phyloP scores from a whole-genome alignment of 2,888 invertebrate species.

The Iphiclides podalirius region DNA sequence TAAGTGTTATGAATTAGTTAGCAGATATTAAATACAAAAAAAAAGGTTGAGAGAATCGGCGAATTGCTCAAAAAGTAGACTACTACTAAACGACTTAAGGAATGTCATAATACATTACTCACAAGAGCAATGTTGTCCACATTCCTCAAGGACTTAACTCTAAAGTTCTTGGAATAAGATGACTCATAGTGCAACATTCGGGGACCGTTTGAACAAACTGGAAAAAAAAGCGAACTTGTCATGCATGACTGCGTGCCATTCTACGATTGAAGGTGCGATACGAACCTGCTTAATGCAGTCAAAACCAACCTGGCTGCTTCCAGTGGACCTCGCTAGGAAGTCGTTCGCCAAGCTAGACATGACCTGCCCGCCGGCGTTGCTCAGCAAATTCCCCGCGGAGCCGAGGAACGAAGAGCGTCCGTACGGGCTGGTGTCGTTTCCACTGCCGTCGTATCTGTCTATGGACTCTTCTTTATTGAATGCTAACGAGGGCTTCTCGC shows the following conservation, averaged over 20 bases:
- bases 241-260: conserved; percentile 48
- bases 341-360: conserved; percentile 83
- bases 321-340: conserved; percentile 83
- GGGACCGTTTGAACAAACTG: too few relatives aligned
- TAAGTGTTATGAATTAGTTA: too few relatives aligned
- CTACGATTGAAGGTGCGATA: conserved; percentile 53
- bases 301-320: conserved; percentile 84
- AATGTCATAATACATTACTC: too few relatives aligned
- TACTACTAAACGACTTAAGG: too few relatives aligned
- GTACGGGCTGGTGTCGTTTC: conserved; percentile 50
- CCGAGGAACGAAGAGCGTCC: conserved; percentile 61
- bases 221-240: conserved; percentile 20
- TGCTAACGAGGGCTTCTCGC: conserved; percentile 48
- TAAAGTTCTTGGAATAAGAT: conserved; percentile 6
- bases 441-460: conserved; percentile 49
- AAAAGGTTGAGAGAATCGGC: too few relatives aligned
- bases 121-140: too few relatives aligned
- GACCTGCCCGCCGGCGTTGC: conserved; percentile 73
- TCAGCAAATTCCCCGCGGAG: conserved; percentile 63
- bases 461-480: conserved; percentile 49
- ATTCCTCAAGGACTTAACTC: not conserved
- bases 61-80: too few relatives aligned
- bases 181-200: conserved; percentile 10
- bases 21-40: too few relatives aligned
- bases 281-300: conserved; percentile 77